These are phyloP conservation scores for Coptodon bakossiorum DNA, from an alignment of 2,113 vertebrate genomes.

Conservation along the genomic window DNA sequence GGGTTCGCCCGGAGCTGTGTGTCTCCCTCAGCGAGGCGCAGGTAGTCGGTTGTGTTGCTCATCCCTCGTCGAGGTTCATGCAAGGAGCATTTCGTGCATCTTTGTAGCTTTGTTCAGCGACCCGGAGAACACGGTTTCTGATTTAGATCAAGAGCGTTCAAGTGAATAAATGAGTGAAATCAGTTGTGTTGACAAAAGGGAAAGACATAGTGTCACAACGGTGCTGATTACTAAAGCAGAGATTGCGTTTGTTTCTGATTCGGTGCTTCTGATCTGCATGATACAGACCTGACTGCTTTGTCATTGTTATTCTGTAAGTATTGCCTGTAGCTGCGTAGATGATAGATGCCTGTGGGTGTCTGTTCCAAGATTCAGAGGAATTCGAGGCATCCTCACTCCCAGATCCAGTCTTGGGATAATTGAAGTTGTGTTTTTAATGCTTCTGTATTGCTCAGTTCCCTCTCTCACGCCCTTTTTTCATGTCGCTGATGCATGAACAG, in stretches of 20 bases:
- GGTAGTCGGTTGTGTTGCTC: slow-evolving; percentile 8
- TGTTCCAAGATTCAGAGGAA: slow-evolving; percentile 46
- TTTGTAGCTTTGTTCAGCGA: not conserved
- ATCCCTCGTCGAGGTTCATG: not conserved
- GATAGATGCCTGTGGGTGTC: slow-evolving; percentile 57
- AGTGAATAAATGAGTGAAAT: slow-evolving; percentile 7
- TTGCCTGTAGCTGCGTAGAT: slow-evolving; percentile 44
- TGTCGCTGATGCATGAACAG: slow-evolving; percentile 28
- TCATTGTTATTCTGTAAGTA: slow-evolving; percentile 36
- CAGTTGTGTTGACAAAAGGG: not conserved
- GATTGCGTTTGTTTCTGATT: slow-evolving; percentile 45
- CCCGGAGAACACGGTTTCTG: not conserved
- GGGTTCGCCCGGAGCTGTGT: slow-evolving; percentile 32
- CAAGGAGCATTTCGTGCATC: not conserved
- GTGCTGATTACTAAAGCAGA: slow-evolving; percentile 33
- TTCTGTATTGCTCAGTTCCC: slow-evolving; percentile 27
- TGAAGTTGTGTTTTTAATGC: slow-evolving; percentile 46
- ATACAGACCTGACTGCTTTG: slow-evolving; percentile 25
- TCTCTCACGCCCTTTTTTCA: slow-evolving; percentile 26
- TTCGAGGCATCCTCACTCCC: slow-evolving; percentile 6
- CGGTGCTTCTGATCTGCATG: slow-evolving; percentile 22
- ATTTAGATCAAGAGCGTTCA: slow-evolving; percentile 9
- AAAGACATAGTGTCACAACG: not conserved
- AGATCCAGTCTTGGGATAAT: slow-evolving; percentile 56
- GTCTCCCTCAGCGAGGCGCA: slow-evolving; percentile 17